Percentiles rank a stretch among this genome's conserved stretches.
Conservation (phyloP, 2,888 invertebrate genomes). For the Melipona bicolor region DNA sequence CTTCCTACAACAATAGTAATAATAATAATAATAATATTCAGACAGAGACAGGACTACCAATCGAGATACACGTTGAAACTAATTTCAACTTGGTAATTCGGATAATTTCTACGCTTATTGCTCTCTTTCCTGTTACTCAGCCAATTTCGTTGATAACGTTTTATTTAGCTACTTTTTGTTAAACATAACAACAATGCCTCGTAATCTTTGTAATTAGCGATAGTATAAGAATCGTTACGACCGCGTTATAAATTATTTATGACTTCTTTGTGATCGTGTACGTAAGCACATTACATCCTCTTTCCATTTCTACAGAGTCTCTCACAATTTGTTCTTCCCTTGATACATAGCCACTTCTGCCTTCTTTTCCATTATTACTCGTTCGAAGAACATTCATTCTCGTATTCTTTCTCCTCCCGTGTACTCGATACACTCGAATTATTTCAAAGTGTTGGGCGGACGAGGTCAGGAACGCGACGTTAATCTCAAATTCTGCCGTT, state of each 20-base stretch:
- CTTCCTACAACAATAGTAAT: too few relatives aligned
- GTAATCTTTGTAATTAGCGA: slow-evolving; percentile 20
- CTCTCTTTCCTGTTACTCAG: background rate
- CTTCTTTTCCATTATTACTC: background rate
- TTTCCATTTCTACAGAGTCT: background rate
- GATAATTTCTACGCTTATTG: slow-evolving; percentile 25
- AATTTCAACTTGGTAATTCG: background rate
- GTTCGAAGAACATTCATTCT: background rate
- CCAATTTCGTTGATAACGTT: background rate
- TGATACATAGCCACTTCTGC: background rate
- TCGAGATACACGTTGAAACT: background rate
- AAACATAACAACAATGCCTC: background rate
- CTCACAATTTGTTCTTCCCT: background rate
- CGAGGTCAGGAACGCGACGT: slow-evolving; percentile 1
- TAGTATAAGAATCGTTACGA: background rate
- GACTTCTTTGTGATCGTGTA: background rate
- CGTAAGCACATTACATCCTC: background rate
- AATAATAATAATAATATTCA: too few relatives aligned
- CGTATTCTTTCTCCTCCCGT: too few relatives aligned
- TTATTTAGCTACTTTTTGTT: background rate
- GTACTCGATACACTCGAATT: background rate
- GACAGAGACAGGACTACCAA: background rate
- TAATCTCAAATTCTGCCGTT: background rate
- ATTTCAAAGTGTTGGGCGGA: slow-evolving; percentile 4
- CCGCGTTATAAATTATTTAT: slow-evolving; percentile 33